Evolutionary conservation across 2,113 vertebrate genomes (phyloP), one percentile per base, ranked within the genome.

Genomic region (Forbesichthys agassizii): DNA sequence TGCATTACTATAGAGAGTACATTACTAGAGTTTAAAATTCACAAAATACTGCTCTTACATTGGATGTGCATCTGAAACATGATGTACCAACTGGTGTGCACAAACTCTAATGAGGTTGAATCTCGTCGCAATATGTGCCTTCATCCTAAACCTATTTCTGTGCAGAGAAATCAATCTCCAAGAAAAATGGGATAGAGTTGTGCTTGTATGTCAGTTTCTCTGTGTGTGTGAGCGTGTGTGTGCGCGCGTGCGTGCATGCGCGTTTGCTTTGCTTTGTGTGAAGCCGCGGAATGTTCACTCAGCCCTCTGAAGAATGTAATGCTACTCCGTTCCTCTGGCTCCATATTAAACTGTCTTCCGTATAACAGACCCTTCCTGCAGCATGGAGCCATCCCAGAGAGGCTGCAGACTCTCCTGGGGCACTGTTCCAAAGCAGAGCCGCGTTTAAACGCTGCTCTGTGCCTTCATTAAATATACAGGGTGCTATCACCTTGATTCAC

Each of bases 391-490:
- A 80, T 88, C 83, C 77, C 48, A 71, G 57, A 65, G 60, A 69
- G 59, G 61, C 66, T 52, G 61, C 62, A 71, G 73, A 78, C 71
- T 36, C 59, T 83, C 80, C 80, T 46, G 74, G 61, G 74, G 81
- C 76, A 52, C 56, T 64, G 68, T 69, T 84, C 64, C 68, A 78
- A 77, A 75, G 71, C 65, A 64, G 27, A 71, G 59, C n/a, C 60
- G 74, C 60, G 64, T 74, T 82, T 83, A 78, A 81, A 68, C 73
- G 58, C 70, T 64, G 69, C 78, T 74, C 66, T 75, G 69, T 18
- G 11, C 51, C 81, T 88, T 86, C 74, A 82, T 79, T 76, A 74
- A 63, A 76, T 51, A 84, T 67, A 81, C 80, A 82, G 77, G 27
- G 10, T 53, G 81, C 71, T 77, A 79, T 87, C 79, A 69, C 27